These are phyloP conservation scores for Tupiocoris notatus DNA, from an alignment of 2,888 invertebrate species.

Conservation along the genomic window DNA sequence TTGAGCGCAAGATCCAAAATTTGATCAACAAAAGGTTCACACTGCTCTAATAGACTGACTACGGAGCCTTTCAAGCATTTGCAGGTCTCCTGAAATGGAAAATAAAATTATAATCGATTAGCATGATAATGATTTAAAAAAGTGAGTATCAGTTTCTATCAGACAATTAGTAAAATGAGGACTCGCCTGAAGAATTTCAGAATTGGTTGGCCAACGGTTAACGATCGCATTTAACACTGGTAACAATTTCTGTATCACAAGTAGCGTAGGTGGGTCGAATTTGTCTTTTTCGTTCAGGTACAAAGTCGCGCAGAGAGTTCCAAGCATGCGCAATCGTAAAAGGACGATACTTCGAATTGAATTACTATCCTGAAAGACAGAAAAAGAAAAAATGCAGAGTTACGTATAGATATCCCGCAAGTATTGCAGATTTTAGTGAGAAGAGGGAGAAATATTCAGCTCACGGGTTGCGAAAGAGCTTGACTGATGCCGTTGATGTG, in stretches of 20 bases:
- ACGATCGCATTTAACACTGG: conserved; percentile 63
- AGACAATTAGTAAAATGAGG: neutral
- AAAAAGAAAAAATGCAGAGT: no score
- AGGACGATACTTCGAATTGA: conserved; percentile 56
- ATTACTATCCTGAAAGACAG: conserved; percentile 14
- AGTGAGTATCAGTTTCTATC: neutral
- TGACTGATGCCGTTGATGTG: conserved; percentile 33
- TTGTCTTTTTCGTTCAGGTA: conserved; percentile 54
- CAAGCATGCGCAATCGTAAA: conserved; percentile 67
- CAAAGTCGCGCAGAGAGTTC: conserved; percentile 64
- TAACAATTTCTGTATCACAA: conserved; percentile 63
- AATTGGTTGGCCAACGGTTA: conserved; percentile 63
- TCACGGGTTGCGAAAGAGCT: conserved; percentile 34
- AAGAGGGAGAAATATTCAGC: no score
- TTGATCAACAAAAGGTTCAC: conserved; percentile 18
- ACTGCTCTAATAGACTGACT: conserved; percentile 28
- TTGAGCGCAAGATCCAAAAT: conserved; percentile 55
- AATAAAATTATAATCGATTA: no score
- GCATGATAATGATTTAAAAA: no score
- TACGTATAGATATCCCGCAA: no score
- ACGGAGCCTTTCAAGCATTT: conserved; percentile 71
- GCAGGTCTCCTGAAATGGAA: conserved; percentile 66
- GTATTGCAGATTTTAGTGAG: no score
- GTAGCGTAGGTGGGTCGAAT: conserved; percentile 59
- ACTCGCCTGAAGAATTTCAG: conserved; percentile 64